phyloP scores from a whole-genome alignment of 2,888 invertebrate genomes.

The Acanthopleura granulata region DNA sequence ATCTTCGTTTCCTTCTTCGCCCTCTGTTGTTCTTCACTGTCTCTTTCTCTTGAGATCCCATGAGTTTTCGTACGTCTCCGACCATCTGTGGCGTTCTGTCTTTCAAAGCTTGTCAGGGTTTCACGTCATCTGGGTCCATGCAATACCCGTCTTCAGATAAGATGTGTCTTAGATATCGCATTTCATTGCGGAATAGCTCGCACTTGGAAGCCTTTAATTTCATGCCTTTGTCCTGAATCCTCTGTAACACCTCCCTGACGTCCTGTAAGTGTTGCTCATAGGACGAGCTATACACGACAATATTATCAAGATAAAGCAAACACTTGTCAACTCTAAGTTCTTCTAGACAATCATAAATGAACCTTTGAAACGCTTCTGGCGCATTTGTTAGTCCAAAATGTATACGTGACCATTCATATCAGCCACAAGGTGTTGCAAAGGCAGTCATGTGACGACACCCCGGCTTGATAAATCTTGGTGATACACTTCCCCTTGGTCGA shows the following conservation, averaged over 20 bases:
- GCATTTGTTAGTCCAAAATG: slow-evolving; percentile 21
- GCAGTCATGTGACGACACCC: slow-evolving; percentile 7
- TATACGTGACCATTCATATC: slow-evolving; percentile 22
- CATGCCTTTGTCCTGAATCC: too few species aligned
- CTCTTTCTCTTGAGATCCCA: neutral
- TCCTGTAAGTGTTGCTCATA: too few species aligned
- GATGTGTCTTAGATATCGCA: neutral
- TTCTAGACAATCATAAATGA: slow-evolving; percentile 20
- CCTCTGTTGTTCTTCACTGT: too few species aligned
- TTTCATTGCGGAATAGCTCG: too few species aligned
- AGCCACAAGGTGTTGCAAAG: slow-evolving; percentile 22
- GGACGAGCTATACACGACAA: slow-evolving; percentile 16
- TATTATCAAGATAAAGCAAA: slow-evolving; percentile 24
- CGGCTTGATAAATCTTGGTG: slow-evolving; percentile 17
- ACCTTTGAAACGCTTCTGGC: slow-evolving; percentile 18
- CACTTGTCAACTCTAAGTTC: slow-evolving; percentile 22
- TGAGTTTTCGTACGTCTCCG: neutral
- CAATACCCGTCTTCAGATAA: neutral
- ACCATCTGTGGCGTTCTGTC: neutral
- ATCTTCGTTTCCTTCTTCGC: too few species aligned
- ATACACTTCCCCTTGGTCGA: slow-evolving; percentile 22
- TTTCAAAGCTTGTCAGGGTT: neutral
- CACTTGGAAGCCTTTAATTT: too few species aligned
- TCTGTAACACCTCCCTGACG: too few species aligned
- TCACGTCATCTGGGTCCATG: neutral